phyloP scores from a whole-genome alignment of 2,113 vertebrate genomes.

The Myrmecobius fasciatus region DNA sequence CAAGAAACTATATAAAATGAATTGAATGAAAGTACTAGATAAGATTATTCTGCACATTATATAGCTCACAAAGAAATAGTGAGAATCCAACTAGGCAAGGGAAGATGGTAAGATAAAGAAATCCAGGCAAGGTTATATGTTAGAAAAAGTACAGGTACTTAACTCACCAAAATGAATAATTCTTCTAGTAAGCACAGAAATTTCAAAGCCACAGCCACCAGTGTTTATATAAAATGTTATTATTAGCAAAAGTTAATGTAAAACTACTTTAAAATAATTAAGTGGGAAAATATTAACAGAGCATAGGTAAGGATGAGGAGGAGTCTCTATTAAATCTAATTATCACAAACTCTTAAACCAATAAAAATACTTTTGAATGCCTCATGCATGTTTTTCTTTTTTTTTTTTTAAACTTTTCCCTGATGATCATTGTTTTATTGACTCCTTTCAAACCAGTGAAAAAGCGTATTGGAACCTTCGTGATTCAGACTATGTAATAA shows the following conservation, averaged over 20 bases:
- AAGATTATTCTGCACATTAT: background rate
- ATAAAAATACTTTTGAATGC: background rate
- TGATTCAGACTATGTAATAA: background rate
- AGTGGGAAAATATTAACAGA: background rate
- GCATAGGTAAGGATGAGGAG: background rate
- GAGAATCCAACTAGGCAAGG: constrained; percentile 28
- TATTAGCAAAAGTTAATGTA: background rate
- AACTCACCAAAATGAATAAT: background rate
- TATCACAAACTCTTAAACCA: background rate
- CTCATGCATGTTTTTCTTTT: background rate
- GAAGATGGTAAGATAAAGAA: background rate
- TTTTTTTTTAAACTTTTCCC: background rate
- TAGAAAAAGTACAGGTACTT: background rate
- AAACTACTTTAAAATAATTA: background rate
- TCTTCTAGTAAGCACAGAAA: background rate
- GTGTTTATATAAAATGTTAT: background rate
- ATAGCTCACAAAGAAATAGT: background rate
- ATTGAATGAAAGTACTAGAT: background rate
- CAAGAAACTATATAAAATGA: constrained; percentile 21
- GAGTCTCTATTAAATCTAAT: background rate
- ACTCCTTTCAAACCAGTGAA: background rate
- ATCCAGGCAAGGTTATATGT: background rate
- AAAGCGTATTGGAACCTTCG: background rate
- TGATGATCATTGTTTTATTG: background rate
- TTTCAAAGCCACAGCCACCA: background rate